phyloP scores from a whole-genome alignment of 2,888 invertebrate genomes.

The Amphimallon solstitiale region DNA sequence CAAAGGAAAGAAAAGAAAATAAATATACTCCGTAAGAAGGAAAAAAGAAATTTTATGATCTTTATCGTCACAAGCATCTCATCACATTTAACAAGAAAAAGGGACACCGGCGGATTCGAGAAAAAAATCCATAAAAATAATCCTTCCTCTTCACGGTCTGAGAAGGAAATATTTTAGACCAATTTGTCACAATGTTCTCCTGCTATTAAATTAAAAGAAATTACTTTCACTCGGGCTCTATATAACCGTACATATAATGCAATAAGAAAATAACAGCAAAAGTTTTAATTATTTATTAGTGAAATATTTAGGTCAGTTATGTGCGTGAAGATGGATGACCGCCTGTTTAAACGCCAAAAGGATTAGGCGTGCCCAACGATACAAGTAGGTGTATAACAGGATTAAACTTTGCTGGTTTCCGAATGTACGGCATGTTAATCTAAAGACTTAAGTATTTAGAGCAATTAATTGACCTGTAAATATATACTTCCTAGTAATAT shows the following conservation, averaged over 20 bases:
- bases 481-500: no score
- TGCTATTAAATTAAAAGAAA: constrained; percentile 19
- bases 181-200: constrained; percentile 7
- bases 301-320: background rate
- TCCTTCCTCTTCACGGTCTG: background rate
- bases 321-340: background rate
- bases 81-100: constrained; percentile 31
- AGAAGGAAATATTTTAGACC: background rate
- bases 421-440: background rate
- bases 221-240: background rate
- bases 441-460: background rate
- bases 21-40: constrained; percentile 6
- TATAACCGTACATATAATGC: background rate
- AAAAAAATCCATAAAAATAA: constrained; percentile 20
- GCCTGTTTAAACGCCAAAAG: background rate
- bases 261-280: background rate
- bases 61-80: constrained; percentile 27
- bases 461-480: constrained; percentile 10
- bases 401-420: constrained; percentile 14
- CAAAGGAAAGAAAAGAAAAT: constrained; percentile 8
- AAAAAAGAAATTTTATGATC: constrained; percentile 11
- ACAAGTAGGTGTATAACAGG: constrained; percentile 4
- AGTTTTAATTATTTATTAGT: background rate
- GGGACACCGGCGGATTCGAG: constrained; percentile 3
- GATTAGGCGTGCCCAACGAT: constrained; percentile 8